phyloP scores from a whole-genome alignment of 2,113 vertebrate species.

The Ailurus styani region DNA sequence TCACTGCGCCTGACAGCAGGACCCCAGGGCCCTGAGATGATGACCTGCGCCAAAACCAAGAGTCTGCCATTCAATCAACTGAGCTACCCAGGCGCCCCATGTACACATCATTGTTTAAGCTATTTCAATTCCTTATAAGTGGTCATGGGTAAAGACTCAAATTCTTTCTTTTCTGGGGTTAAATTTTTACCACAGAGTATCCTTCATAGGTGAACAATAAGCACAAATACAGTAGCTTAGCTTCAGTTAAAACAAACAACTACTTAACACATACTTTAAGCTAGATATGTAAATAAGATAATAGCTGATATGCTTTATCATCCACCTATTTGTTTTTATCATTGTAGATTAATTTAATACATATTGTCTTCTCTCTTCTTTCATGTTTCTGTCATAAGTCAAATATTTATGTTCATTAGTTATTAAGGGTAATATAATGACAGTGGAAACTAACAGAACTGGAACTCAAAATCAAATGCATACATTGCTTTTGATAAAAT shows the following conservation, averaged over 20 bases:
- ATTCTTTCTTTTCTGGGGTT: neutral
- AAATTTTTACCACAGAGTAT: neutral
- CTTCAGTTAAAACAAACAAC: neutral
- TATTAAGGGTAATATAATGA: neutral
- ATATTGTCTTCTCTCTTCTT: neutral
- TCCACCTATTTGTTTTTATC: neutral
- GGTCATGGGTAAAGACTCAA: neutral
- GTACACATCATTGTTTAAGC: neutral
- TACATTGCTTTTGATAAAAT: neutral
- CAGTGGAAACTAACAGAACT: neutral
- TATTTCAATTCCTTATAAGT: neutral
- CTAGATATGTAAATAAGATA: neutral
- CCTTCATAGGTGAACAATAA: neutral
- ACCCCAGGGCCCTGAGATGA: neutral
- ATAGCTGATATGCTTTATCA: neutral
- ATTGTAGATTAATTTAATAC: neutral
- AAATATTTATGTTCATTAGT: neutral
- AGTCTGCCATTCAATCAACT: too few relatives aligned
- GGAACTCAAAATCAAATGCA: conserved; percentile 6
- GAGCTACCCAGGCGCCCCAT: neutral
- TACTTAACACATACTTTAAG: neutral
- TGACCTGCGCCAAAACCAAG: neutral
- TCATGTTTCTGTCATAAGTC: neutral
- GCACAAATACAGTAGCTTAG: neutral
- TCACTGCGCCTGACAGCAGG: neutral